Evolutionary conservation across 2,797 vertebrate genomes (phyloP), one percentile per base, ranked within the genome.

Genomic region (Myotis myotis): DNA sequence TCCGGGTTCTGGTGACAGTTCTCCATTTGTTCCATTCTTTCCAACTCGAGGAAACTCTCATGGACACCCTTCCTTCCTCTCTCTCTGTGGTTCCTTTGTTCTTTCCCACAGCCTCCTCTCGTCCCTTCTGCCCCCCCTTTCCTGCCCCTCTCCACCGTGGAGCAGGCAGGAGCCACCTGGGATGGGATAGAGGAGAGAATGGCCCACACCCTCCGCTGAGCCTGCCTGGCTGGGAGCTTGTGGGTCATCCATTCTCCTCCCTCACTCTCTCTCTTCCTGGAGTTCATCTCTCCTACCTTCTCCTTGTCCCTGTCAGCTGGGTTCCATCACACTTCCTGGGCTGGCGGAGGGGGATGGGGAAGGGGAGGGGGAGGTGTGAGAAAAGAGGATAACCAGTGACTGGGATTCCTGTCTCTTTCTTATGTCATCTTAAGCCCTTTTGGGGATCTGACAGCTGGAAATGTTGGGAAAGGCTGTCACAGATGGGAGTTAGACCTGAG

Each of bases 61-160:
- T 4, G 23, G 49, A 53, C 49, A 1, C 1, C 44, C 60, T 60
- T 12, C 33, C 74, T 19, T 10, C 51, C 86, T 84, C 64, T 53
- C 82, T 87, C 64, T 38, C 38, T 13, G 28, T 36, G 22, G 57
- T 9, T 1, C 28, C 49, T 33, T 33, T 3, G 12, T 36, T 47
- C 49, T 10, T 30, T 23, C 44, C 49, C 71, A 41, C 41, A 0
- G 36, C 55, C 60, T 47, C 68, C 17, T 30, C 30, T 23, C 3
- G 3, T 3, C 9, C n/a, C 33, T 8, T 44, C 87, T 41, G 8
- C n/a, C 16, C 47, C 25, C 20, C 62, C 28, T 51, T 51, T 36
- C 57, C 64, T 30, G 12, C 23, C 38, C 5, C 11, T 15, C 1
- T 53, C 57, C 23, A 0, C 20, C 2, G 2, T 1, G 22, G 19